These are phyloP conservation scores for Drosophila watanabei DNA, from an alignment of 1,140 invertebrate genomes.

Conservation along the genomic window DNA sequence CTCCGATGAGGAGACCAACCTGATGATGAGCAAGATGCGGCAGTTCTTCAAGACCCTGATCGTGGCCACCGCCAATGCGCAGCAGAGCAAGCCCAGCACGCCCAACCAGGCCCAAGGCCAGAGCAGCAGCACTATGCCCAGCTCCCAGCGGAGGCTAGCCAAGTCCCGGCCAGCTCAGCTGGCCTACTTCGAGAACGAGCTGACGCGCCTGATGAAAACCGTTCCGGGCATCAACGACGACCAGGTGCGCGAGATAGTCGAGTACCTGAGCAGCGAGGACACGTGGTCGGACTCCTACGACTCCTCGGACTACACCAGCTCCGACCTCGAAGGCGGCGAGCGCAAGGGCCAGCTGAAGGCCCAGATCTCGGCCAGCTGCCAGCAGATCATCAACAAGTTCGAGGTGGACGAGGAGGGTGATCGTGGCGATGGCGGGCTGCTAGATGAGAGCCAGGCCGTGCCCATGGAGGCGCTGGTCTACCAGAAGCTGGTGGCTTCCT, in stretches of 20 bases:
- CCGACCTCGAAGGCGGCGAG: conserved; percentile 91
- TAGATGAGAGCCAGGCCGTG: conserved; percentile 87
- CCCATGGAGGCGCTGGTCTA: conserved; percentile 92
- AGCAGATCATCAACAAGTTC: conserved; percentile 95
- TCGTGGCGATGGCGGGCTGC: conserved; percentile 87
- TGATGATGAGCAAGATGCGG: conserved; percentile 97
- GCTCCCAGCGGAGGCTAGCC: conserved; percentile 85
- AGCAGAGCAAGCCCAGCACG: conserved; percentile 83
- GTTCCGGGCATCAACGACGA: conserved; percentile 95
- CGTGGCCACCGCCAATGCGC: conserved; percentile 88
- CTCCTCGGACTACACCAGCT: conserved; percentile 95
- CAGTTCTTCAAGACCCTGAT: conserved; percentile 96
- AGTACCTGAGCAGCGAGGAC: conserved; percentile 95
- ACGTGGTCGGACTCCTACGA: conserved; percentile 97
- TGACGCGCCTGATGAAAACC: conserved; percentile 96
- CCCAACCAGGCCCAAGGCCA: conserved; percentile 86
- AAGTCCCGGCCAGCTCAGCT: conserved; percentile 91
- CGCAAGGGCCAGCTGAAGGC: conserved; percentile 91
- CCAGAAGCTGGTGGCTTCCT: conserved; percentile 92
- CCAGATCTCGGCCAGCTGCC: conserved; percentile 94
- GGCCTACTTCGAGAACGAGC: conserved; percentile 94
- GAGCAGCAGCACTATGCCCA: conserved; percentile 81
- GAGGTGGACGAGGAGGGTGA: conserved; percentile 87
- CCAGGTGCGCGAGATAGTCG: conserved; percentile 95
- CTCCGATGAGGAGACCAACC: conserved; percentile 96